These are phyloP conservation scores for Taphrorychus bicolor DNA, from an alignment of 2,888 invertebrate species.

Conservation along the genomic window DNA sequence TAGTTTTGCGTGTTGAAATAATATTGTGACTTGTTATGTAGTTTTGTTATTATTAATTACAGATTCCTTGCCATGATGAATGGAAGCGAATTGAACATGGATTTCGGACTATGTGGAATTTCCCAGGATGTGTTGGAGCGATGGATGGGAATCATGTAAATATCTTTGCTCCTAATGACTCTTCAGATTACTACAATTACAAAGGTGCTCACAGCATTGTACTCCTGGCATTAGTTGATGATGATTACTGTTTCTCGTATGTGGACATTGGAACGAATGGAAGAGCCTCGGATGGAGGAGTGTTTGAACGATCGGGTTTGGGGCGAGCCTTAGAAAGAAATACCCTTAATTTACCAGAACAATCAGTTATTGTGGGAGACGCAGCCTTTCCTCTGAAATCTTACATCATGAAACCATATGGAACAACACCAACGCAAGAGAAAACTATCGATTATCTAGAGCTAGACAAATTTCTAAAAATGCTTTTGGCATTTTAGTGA, in stretches of 20 bases:
- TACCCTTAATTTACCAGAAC: background rate
- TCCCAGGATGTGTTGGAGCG: background rate
- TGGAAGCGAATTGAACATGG: conserved; percentile 45
- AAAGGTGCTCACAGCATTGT: background rate
- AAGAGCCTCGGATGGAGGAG: conserved; percentile 4
- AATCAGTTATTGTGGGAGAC: background rate
- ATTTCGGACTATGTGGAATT: background rate
- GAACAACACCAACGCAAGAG: background rate
- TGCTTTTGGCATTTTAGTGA: background rate
- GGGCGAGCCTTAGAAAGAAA: background rate
- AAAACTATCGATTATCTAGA: background rate
- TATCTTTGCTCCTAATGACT: background rate
- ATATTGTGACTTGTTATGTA: no score
- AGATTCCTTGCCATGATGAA: background rate
- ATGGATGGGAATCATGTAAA: background rate
- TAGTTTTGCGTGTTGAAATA: no score
- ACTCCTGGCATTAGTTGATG: conserved; percentile 7
- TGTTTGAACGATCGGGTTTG: background rate
- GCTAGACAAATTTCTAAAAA: background rate
- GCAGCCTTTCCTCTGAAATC: conserved; percentile 3
- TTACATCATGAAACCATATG: conserved; percentile 11
- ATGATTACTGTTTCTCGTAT: background rate
- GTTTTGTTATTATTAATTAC: no score
- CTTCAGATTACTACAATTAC: conserved; percentile 1
- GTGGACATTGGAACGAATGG: conserved; percentile 2